These are phyloP conservation scores for Neolamprologus hecqui DNA, from an alignment of 2,113 vertebrate species.

Conservation along the genomic window DNA sequence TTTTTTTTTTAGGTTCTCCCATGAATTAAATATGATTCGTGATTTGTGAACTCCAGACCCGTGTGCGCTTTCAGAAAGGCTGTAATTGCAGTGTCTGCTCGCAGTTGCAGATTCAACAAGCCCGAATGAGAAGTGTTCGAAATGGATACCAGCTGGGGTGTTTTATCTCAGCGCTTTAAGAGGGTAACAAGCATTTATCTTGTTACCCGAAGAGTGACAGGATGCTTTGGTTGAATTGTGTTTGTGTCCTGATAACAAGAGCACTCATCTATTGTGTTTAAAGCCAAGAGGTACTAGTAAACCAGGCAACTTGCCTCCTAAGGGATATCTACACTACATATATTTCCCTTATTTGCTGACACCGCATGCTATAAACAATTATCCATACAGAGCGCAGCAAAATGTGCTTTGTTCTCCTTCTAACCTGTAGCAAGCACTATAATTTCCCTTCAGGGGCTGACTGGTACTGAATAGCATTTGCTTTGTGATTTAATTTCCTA, in stretches of 20 bases:
- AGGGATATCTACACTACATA: constrained; percentile 22
- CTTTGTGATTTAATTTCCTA: constrained; percentile 24
- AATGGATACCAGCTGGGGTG: constrained; percentile 37
- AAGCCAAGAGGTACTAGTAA: constrained; percentile 5
- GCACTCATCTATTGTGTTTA: constrained; percentile 47
- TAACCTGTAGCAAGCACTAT: constrained; percentile 7
- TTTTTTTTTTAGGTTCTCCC: constrained; percentile 24
- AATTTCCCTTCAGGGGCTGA: neutral
- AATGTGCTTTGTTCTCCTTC: neutral
- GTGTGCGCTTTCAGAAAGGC: constrained; percentile 12
- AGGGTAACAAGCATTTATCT: constrained; percentile 71
- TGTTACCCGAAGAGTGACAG: constrained; percentile 59
- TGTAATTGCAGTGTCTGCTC: constrained; percentile 29
- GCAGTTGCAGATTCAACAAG: neutral
- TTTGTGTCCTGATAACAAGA: constrained; percentile 55
- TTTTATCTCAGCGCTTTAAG: constrained; percentile 65
- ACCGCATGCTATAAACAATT: constrained; percentile 7
- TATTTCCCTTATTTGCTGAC: constrained; percentile 42
- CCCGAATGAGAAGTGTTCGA: constrained; percentile 52
- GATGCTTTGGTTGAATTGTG: constrained; percentile 58
- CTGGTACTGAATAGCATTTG: neutral
- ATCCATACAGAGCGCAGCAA: neutral
- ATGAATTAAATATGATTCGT: constrained; percentile 50
- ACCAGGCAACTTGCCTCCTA: constrained; percentile 17
- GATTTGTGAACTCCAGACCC: constrained; percentile 32